Evolutionary conservation across 2,888 invertebrate species (phyloP).

Genomic region (Tipula confusa): DNA sequence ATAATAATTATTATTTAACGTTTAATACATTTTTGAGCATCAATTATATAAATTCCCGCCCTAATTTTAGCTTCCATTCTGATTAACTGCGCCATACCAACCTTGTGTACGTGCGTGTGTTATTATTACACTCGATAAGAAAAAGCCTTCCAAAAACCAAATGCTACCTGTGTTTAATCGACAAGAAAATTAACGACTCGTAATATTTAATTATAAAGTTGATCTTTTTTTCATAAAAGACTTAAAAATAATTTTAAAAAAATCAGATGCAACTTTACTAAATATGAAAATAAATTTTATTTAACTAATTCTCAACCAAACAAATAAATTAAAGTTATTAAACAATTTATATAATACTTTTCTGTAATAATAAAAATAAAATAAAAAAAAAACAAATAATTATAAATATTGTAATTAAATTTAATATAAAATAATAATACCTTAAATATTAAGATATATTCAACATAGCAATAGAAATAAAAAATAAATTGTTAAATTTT

Average conservation of each 20-base stretch:
- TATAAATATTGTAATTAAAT: constrained; percentile 15
- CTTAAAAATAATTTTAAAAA: neutral
- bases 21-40: neutral
- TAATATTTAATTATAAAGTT: neutral
- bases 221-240: neutral
- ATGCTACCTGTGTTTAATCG: neutral
- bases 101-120: neutral
- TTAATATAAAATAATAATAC: neutral
- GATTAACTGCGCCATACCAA: neutral
- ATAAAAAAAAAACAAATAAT: neutral
- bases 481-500: neutral
- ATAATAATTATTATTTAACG: neutral
- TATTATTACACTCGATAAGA: neutral
- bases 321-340: neutral
- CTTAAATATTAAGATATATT: neutral
- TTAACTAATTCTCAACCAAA: neutral
- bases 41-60: neutral
- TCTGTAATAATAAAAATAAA: neutral
- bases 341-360: neutral
- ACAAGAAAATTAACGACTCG: neutral
- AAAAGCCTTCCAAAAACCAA: neutral
- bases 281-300: neutral
- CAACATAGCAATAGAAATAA: constrained; percentile 5
- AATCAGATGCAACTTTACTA: neutral
- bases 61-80: neutral